These are phyloP conservation scores for Gobiocypris rarus DNA, from an alignment of 2,113 vertebrate genomes.

Conservation along the genomic window DNA sequence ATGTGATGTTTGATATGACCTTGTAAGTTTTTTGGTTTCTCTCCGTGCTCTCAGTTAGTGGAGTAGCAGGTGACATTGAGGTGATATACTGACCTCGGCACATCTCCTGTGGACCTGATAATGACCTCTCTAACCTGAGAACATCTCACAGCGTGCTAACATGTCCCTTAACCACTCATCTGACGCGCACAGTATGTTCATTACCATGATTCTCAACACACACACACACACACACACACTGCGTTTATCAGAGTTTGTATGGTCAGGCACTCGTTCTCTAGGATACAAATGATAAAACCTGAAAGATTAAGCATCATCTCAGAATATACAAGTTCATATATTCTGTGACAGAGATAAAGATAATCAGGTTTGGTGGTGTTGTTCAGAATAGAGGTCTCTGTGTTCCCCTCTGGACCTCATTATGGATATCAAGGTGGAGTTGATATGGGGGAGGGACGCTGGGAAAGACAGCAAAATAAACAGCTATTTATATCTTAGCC, in stretches of 20 bases:
- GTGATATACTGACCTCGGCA: conserved; percentile 33
- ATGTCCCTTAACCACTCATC: neutral
- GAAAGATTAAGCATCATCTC: neutral
- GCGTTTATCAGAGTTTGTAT: neutral
- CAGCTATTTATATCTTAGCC: conserved; percentile 17
- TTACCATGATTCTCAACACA: neutral
- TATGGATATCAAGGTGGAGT: conserved; percentile 22
- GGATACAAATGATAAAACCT: neutral
- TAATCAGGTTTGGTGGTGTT: neutral
- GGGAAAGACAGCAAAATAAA: conserved; percentile 23
- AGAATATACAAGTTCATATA: neutral
- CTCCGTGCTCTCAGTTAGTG: conserved; percentile 15
- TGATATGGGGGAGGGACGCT: neutral
- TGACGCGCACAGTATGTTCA: conserved; percentile 6
- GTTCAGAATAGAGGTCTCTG: neutral
- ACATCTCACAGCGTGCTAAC: conserved; percentile 17
- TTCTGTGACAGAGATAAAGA: neutral
- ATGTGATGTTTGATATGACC: conserved; percentile 23
- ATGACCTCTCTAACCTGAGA: conserved; percentile 30
- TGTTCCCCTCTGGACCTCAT: conserved; percentile 26
- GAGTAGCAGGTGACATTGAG: neutral
- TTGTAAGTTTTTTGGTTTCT: neutral
- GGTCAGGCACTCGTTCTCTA: neutral
- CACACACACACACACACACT: too few relatives aligned
- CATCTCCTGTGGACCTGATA: conserved; percentile 31